phyloP scores from a whole-genome alignment of 2,113 vertebrate species.

The Sphyrna mokarran region DNA sequence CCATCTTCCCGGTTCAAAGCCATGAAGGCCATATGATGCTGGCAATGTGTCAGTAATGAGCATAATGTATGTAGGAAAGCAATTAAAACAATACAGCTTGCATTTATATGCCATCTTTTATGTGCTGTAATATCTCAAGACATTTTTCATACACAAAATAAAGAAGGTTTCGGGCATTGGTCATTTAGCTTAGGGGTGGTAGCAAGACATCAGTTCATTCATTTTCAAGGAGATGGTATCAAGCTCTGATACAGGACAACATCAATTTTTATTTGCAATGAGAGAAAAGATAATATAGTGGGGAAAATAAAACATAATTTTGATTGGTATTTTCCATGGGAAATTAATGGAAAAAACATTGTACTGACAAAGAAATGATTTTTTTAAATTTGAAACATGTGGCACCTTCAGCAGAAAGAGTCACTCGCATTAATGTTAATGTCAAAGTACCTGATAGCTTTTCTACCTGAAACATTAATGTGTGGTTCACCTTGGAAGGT shows the following conservation, averaged over 20 bases:
- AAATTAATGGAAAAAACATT: neutral
- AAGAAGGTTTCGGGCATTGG: neutral
- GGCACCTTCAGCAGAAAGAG: neutral
- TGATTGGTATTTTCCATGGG: neutral
- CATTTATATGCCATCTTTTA: neutral
- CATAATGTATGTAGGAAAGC: neutral
- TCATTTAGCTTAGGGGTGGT: neutral
- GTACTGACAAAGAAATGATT: neutral
- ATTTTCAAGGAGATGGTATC: neutral
- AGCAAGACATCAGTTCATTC: neutral
- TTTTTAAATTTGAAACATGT: neutral
- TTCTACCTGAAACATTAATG: neutral
- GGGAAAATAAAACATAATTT: neutral
- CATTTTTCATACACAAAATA: neutral
- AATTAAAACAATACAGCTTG: neutral
- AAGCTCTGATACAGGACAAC: neutral
- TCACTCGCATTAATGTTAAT: neutral
- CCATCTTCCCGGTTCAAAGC: neutral
- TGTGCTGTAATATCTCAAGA: neutral
- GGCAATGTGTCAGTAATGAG: neutral
- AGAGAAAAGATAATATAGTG: neutral
- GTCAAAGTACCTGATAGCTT: neutral
- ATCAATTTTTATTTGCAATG: neutral
- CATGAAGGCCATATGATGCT: neutral
- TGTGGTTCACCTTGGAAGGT: neutral